These are phyloP conservation scores for Carlito syrichta DNA, from an alignment of 2,113 vertebrate species.

Conservation along the genomic window DNA sequence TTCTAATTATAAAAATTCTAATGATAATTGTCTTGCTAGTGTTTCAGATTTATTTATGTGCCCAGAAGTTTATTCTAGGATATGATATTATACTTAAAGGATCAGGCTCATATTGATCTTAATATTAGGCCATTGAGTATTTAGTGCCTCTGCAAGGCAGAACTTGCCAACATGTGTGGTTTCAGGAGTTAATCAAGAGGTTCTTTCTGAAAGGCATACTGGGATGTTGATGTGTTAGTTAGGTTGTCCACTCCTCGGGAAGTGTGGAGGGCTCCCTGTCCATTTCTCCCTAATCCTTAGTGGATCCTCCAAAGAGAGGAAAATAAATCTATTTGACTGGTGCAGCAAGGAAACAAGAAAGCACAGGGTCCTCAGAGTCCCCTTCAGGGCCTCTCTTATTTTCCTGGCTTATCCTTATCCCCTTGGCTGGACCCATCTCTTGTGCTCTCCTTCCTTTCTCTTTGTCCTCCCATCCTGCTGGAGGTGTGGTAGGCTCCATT, in stretches of 20 bases:
- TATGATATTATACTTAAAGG: not conserved
- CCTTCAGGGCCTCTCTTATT: not conserved
- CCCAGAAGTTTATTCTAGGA: not conserved
- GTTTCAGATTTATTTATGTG: conserved; percentile 3
- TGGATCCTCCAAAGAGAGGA: not conserved
- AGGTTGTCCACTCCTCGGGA: not conserved
- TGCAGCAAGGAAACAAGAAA: not conserved
- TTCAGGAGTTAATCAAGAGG: not conserved
- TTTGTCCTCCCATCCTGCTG: not conserved
- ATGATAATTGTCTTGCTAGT: not conserved
- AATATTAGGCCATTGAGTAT: not conserved
- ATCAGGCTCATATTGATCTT: not conserved
- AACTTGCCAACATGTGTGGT: not conserved
- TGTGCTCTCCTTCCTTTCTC: not conserved
- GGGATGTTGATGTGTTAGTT: not conserved
- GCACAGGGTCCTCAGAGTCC: not conserved
- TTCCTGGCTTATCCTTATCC: not conserved
- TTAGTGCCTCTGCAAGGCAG: not conserved
- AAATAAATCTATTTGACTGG: not conserved
- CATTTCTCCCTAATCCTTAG: not conserved
- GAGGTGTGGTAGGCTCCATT: not conserved
- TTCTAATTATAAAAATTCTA: conserved; percentile 23
- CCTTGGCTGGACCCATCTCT: not conserved
- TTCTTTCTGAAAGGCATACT: not conserved
- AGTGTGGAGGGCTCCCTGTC: not conserved